Evolutionary conservation across 2,797 vertebrate species (phyloP), one percentile per base, ranked within the genome.

Genomic region (Fistularia tabacaria): DNA sequence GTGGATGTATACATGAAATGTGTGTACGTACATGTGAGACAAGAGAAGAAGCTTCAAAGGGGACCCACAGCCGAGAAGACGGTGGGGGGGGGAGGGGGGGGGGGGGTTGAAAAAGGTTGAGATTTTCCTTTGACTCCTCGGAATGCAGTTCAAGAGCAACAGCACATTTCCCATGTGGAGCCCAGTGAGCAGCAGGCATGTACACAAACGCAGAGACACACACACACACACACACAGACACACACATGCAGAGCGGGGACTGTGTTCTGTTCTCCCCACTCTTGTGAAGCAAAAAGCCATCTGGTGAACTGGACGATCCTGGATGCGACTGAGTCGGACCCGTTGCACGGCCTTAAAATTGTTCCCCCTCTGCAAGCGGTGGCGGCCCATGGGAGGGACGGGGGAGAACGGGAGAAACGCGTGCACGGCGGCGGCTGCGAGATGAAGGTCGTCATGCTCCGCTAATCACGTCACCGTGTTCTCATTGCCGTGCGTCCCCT

Each of bases 91-190:
- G 44, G 14, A 14, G 53, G n/a, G 14, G 13, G 14, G 54, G 57
- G 14, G 38, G 40, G 36, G 65, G 74, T 73, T 66, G 65, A 72
- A 70, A 63, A 61, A 43, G 82, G 78, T 73, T 84, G 62, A 67
- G 58, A 69, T 77, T 74, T 83, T 79, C 67, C 80, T 80, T 63
- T 68, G 59, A 13, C 54, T 76, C 58, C 63, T 38, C 62, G 77
- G 80, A 88, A 80, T 81, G 84, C 4, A 7, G 62, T 59, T 69
- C 9, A 25, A 66, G 61, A 76, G 80, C 65, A 86, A 60, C 54
- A 86, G 77, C 69, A 60, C 54, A 55, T 78, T 74, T 68, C 59
- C 67, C 59, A 48, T 72, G 66, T 74, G 76, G 53, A 79, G 55
- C 54, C 6, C 45, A 59, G 64, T 51, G 60, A 66, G 61, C 66